Conservation (phyloP, 2,113 vertebrate genomes). For the Sporophila hypoxantha region DNA sequence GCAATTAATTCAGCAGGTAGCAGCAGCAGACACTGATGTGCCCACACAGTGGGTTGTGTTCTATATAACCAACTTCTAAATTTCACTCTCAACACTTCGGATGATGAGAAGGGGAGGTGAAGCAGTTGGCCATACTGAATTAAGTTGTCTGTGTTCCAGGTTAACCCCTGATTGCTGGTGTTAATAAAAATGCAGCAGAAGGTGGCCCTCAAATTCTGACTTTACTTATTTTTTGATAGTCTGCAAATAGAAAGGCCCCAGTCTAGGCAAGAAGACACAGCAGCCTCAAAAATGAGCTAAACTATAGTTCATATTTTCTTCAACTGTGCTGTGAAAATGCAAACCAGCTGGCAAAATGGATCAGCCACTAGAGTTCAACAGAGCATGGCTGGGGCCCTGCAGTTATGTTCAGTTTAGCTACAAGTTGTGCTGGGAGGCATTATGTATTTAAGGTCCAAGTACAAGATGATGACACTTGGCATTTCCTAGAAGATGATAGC, state of each 20-base stretch:
- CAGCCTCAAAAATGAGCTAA: not conserved
- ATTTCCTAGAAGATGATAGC: not conserved
- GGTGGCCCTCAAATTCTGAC: not conserved
- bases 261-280: not conserved
- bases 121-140: not conserved
- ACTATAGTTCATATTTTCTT: not conserved
- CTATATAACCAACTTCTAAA: not conserved
- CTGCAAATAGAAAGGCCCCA: not conserved
- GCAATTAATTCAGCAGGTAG: not conserved
- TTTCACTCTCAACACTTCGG: not conserved
- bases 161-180: not conserved
- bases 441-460: not conserved
- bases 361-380: not conserved
- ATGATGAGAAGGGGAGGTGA: not conserved
- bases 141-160: not conserved
- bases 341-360: not conserved
- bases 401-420: not conserved
- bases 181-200: not conserved
- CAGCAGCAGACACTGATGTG: not conserved
- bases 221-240: not conserved
- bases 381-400: not conserved
- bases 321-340: not conserved
- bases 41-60: not conserved
- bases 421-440: not conserved
- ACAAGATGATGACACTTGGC: not conserved